phyloP scores from a whole-genome alignment of 2,113 vertebrate species.

The Gymnogyps californianus region DNA sequence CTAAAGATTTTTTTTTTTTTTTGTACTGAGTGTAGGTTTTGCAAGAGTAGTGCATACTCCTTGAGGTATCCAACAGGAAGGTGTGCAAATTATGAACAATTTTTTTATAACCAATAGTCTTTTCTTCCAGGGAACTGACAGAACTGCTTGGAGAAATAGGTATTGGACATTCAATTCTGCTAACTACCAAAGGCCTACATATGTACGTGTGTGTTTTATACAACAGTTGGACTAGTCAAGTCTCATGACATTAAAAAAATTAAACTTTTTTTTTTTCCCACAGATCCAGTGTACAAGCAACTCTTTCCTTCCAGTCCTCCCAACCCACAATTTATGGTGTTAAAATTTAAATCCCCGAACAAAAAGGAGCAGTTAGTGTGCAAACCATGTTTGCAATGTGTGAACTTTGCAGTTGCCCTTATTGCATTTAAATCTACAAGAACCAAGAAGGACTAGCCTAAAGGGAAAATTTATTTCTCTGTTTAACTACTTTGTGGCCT shows the following conservation, averaged over 20 bases:
- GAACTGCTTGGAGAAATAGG: not conserved
- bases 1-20: not conserved
- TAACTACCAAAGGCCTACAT: not conserved
- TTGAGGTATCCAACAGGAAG: not conserved
- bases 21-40: not conserved
- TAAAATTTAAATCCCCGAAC: not conserved
- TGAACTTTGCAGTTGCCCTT: not conserved
- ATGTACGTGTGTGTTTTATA: not conserved
- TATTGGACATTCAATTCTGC: not conserved
- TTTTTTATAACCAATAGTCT: not conserved
- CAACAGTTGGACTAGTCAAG: not conserved
- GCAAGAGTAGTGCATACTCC: accelerated
- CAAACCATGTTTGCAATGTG: not conserved
- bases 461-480: not conserved
- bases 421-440: not conserved
- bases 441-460: not conserved
- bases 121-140: not conserved
- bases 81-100: not conserved
- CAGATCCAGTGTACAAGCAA: not conserved
- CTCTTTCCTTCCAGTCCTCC: not conserved
- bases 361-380: not conserved
- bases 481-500: not conserved
- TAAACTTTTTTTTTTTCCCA: not conserved
- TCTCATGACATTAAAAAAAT: not conserved
- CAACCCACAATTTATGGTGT: not conserved